These are phyloP conservation scores for Halcyon smyrnensis DNA, from an alignment of 2,797 vertebrate species.

Conservation along the genomic window DNA sequence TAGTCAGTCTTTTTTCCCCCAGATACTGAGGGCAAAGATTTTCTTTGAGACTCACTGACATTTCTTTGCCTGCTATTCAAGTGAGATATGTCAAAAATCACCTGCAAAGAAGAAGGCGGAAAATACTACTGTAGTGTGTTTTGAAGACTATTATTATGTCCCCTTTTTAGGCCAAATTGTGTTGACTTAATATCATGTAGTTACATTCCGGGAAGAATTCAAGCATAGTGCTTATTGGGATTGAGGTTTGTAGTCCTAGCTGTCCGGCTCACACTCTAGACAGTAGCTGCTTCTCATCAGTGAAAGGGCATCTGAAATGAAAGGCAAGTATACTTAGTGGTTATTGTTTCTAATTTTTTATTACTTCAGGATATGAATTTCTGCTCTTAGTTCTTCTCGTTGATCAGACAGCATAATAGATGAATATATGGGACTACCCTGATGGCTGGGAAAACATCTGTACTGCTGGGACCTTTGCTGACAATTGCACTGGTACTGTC, in stretches of 20 bases:
- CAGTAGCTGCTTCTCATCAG: neutral
- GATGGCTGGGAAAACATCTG: neutral
- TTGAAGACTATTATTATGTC: neutral
- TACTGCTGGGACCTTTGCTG: neutral
- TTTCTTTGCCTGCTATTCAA: neutral
- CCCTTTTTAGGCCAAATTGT: neutral
- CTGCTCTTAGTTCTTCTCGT: neutral
- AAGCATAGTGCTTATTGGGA: neutral
- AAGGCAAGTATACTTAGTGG: neutral
- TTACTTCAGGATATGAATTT: neutral
- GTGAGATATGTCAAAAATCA: neutral
- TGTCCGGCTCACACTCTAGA: neutral
- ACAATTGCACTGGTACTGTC: neutral
- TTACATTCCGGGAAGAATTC: slow-evolving; percentile 28
- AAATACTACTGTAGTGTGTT: neutral
- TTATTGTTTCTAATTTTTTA: neutral
- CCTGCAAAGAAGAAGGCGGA: neutral
- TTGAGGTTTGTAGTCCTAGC: neutral
- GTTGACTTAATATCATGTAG: neutral
- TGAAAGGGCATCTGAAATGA: neutral
- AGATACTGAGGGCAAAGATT: neutral
- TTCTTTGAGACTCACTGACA: neutral
- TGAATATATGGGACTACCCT: neutral
- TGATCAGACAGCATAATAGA: neutral
- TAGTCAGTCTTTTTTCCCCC: neutral